Conservation (phyloP, 2,888 invertebrate genomes). For the Tenthredo amoena region DNA sequence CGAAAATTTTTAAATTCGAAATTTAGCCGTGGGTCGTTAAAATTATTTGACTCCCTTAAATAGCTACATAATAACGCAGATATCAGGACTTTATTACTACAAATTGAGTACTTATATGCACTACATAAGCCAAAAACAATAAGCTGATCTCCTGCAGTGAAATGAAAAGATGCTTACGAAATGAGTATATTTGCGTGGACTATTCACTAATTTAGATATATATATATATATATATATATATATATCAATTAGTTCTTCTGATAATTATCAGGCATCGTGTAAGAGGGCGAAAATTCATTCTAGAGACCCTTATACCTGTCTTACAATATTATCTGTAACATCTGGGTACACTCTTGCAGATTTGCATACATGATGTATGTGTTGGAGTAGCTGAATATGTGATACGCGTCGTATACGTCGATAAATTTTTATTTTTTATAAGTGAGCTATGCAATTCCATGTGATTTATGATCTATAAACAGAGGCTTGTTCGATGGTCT, state of each 20-base stretch:
- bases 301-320: background rate
- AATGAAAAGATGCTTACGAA: background rate
- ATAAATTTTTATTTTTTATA: background rate
- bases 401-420: background rate
- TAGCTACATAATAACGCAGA: background rate
- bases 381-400: background rate
- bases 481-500: background rate
- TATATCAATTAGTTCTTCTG: no score
- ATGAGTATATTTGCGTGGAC: no score
- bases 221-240: no score
- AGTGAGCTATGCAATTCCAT: slow-evolving; percentile 8
- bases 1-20: background rate
- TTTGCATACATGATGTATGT: background rate
- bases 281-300: no score
- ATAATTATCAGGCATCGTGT: no score
- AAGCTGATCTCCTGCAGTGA: background rate
- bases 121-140: background rate
- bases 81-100: no score
- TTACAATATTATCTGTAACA: background rate
- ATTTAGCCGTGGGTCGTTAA: background rate
- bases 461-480: background rate
- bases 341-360: background rate
- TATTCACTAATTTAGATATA: no score
- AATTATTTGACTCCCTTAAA: background rate
- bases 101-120: no score